These are phyloP conservation scores for Stylophora pistillata DNA, from an alignment of 64 coral and sea anemone species.

Conservation along the genomic window DNA sequence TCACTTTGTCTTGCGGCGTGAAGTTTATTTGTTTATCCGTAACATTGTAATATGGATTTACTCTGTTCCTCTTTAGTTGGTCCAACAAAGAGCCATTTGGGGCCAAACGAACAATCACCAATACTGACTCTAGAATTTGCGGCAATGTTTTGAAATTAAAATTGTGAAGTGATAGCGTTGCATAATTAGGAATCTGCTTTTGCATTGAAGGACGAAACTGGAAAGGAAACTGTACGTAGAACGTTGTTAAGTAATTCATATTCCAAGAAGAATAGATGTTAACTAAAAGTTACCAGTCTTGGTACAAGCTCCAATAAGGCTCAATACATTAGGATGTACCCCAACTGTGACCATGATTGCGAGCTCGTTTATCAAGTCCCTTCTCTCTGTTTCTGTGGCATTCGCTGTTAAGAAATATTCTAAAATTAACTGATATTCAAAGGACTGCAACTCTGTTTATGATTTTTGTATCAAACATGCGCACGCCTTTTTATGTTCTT, in stretches of 20 bases:
- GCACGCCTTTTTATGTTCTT: too few species aligned
- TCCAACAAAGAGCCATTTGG: not conserved
- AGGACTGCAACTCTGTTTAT: not conserved
- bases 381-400: constrained; percentile 24
- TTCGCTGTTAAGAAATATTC: constrained; percentile 7
- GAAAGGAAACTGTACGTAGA: too few species aligned
- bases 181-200: too few species aligned
- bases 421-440: too few species aligned
- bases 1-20: not conserved
- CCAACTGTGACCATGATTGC: constrained; percentile 39
- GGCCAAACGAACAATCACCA: not conserved
- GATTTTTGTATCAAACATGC: not conserved
- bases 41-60: constrained; percentile 4
- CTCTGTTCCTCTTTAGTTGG: not conserved
- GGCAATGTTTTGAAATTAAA: not conserved
- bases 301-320: constrained; percentile 52
- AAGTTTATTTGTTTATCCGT: not conserved
- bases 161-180: not conserved
- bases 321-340: constrained; percentile 46
- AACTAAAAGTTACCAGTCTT: constrained; percentile 3
- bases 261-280: not conserved
- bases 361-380: constrained; percentile 41
- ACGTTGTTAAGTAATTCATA: too few species aligned
- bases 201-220: too few species aligned
- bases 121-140: not conserved